These are phyloP conservation scores for Hypomecis punctinalis DNA, from an alignment of 2,888 invertebrate genomes.

Conservation along the genomic window DNA sequence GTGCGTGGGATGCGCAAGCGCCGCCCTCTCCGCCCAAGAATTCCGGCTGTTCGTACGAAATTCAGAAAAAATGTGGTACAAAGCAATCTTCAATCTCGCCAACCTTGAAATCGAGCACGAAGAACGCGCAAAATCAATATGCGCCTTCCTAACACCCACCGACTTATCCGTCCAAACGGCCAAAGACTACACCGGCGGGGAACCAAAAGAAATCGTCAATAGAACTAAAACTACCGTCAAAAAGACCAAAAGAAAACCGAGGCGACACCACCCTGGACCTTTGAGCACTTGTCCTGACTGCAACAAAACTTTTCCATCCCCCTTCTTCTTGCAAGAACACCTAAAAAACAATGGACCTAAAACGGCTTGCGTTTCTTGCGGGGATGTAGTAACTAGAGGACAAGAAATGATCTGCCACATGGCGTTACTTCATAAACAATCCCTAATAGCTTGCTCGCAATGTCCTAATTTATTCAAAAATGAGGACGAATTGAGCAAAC, in stretches of 20 bases:
- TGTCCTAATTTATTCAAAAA: constrained; percentile 64
- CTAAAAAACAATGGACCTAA: constrained; percentile 73
- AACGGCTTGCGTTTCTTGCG: constrained; percentile 70
- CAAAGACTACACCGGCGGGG: constrained; percentile 58
- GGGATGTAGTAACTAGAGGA: constrained; percentile 59
- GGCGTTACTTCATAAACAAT: constrained; percentile 55
- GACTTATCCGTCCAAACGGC: constrained; percentile 59
- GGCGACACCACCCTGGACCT: constrained; percentile 58
- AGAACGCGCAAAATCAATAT: constrained; percentile 57
- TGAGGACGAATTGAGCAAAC: constrained; percentile 55
- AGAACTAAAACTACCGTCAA: constrained; percentile 55
- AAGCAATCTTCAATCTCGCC: constrained; percentile 56
- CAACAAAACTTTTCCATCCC: constrained; percentile 65
- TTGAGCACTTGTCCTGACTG: constrained; percentile 68
- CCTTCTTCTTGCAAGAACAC: constrained; percentile 67
- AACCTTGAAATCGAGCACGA: constrained; percentile 38
- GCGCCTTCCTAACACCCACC: constrained; percentile 61
- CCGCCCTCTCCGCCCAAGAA: constrained; percentile 67
- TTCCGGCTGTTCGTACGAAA: constrained; percentile 64
- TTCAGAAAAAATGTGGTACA: constrained; percentile 63
- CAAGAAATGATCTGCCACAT: constrained; percentile 64
- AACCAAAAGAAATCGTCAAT: constrained; percentile 57
- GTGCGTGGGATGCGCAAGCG: constrained; percentile 65
- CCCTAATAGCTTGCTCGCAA: constrained; percentile 55
- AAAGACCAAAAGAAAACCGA: constrained; percentile 49